Evolutionary conservation across 2,888 invertebrate genomes (phyloP), one percentile per base, ranked within the genome.

Genomic region (Fragum whitleyi): DNA sequence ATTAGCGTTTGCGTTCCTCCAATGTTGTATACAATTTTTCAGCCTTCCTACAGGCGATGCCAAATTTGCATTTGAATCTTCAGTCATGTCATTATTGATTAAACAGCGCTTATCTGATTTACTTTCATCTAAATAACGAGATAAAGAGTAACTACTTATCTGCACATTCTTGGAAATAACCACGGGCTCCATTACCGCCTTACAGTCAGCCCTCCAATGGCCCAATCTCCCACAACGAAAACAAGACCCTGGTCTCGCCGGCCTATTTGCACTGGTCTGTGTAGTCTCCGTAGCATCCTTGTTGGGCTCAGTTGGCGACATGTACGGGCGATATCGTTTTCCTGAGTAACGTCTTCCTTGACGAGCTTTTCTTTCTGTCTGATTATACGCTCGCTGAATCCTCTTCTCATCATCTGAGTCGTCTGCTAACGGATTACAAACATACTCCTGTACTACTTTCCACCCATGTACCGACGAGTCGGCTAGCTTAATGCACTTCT

Each of bases 171-270:
- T 53, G 19, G 51, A 26, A 51, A 23, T 36, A 36, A 26, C 29
- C n/a, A 55, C 26, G 19, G 16, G 6, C 6, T 36, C 1, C 21
- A 7, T 23, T n/a, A n/a, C 57, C 32, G 32, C 32, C 3, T 23
- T 14, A 53, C 77, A 81, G 19, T 77, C 75, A 14, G 26, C 7
- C 19, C 74, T 32, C 78, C 77, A 81, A 55, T 81, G n/a, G n/a
- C n/a, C n/a, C n/a, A n/a, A n/a, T 74, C 9, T 74, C 77, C 16
- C 59, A 39, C 28, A 36, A 59, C 19, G 28, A 5, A n/a, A n/a
- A n/a, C n/a, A n/a, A n/a, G n/a, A n/a, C n/a, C n/a, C n/a, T n/a
- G n/a, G n/a, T n/a, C n/a, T n/a, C n/a, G n/a, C n/a, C 53, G 19
- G 9, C 5, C 53, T 6, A 6, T 53, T 16, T 26, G 21, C 14